Conservation (phyloP, 2,888 invertebrate genomes). For the Branchellion lobata region DNA sequence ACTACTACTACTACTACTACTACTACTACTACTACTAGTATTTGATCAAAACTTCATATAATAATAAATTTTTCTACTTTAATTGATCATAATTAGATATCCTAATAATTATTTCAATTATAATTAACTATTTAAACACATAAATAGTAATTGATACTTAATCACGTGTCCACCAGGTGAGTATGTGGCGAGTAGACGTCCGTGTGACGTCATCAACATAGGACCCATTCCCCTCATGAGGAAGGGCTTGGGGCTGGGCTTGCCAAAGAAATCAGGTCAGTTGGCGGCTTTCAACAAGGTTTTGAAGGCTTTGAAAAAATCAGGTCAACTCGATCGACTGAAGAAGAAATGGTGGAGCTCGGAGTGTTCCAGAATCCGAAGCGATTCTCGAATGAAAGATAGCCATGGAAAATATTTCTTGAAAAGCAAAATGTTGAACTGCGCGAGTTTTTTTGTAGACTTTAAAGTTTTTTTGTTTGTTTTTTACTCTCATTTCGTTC, state of each 20-base stretch:
- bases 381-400: slow-evolving; percentile 29
- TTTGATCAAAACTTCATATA: neutral
- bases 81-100: no score
- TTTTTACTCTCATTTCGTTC: no score
- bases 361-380: slow-evolving; percentile 1
- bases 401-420: slow-evolving; percentile 1
- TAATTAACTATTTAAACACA: no score
- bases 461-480: no score
- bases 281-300: slow-evolving; percentile 48
- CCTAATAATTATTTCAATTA: no score
- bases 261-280: slow-evolving; percentile 48
- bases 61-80: no score
- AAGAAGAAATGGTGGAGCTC: slow-evolving; percentile 50
- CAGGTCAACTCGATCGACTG: slow-evolving; percentile 45
- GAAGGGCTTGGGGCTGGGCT: slow-evolving; percentile 48
- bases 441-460: no score
- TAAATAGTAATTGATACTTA: no score
- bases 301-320: slow-evolving; percentile 41
- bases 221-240: slow-evolving; percentile 48
- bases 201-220: slow-evolving; percentile 50
- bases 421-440: slow-evolving; percentile 4
- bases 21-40: slow-evolving; percentile 37
- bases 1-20: slow-evolving; percentile 30
- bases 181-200: slow-evolving; percentile 49
- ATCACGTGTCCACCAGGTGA: slow-evolving; percentile 42